Evolutionary conservation across 2,113 vertebrate species (phyloP).

Genomic region (Stigmatopora argus): DNA sequence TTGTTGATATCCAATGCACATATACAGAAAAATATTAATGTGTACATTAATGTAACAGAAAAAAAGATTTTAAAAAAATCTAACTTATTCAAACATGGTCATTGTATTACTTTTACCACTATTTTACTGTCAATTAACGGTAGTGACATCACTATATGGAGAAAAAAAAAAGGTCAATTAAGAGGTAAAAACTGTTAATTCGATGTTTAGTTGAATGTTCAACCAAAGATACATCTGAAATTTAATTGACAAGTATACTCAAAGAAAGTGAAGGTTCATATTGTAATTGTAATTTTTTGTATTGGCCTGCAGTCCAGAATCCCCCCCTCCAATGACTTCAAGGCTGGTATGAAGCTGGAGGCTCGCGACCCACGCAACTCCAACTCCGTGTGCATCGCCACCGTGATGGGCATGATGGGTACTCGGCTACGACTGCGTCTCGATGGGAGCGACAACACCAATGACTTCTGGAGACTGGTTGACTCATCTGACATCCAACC

Average conservation of each 20-base stretch:
- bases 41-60: too few species aligned
- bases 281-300: constrained; percentile 4
- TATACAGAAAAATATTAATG: too few species aligned
- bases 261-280: too few species aligned
- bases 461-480: constrained; percentile 94
- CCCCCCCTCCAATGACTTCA: constrained; percentile 89
- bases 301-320: constrained; percentile 75
- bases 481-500: constrained; percentile 92
- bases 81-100: not conserved
- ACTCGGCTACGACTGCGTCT: constrained; percentile 83
- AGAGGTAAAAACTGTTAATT: too few species aligned
- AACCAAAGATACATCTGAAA: too few species aligned
- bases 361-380: constrained; percentile 87
- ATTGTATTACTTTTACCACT: not conserved
- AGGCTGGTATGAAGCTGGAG: constrained; percentile 94
- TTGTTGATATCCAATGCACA: too few species aligned
- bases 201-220: too few species aligned
- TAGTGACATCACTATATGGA: too few species aligned
- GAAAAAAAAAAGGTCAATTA: too few species aligned
- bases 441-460: constrained; percentile 92
- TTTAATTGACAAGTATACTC: too few species aligned
- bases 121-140: not conserved
- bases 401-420: constrained; percentile 87
- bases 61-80: not conserved
- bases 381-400: constrained; percentile 90